A percentile compares a stretch with the other conserved stretches of the same genome.
These are phyloP conservation scores for Sebastes minor DNA, from an alignment of 2,797 vertebrate genomes.

Conservation along the genomic window DNA sequence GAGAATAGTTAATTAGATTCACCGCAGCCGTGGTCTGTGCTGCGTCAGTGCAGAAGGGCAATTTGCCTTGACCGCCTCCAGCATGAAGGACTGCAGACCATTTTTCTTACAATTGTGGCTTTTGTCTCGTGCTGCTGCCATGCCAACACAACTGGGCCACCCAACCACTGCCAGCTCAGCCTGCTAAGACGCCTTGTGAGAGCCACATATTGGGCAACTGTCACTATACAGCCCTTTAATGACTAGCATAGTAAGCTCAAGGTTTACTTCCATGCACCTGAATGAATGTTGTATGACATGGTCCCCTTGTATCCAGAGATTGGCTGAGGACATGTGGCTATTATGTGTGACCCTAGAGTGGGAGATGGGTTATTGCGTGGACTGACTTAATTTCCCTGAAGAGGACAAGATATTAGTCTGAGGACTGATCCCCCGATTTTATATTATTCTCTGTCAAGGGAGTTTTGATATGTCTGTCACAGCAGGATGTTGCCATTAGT, in stretches of 20 bases:
- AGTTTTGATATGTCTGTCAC: slow-evolving; percentile 16
- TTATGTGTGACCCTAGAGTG: slow-evolving; percentile 25
- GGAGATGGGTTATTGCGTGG: slow-evolving; percentile 38
- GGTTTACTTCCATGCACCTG: neutral
- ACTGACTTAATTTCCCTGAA: slow-evolving; percentile 62
- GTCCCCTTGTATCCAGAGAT: neutral
- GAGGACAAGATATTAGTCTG: slow-evolving; percentile 45
- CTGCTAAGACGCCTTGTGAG: slow-evolving; percentile 10
- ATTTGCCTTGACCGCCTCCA: slow-evolving; percentile 36
- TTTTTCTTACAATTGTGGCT: slow-evolving; percentile 28
- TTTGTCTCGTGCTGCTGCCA: slow-evolving; percentile 51
- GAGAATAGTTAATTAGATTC: slow-evolving; percentile 46
- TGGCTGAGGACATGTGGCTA: slow-evolving; percentile 1
- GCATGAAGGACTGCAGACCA: slow-evolving; percentile 26
- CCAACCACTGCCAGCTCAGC: slow-evolving; percentile 3
- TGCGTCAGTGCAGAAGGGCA: slow-evolving; percentile 17
- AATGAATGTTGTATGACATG: slow-evolving; percentile 23
- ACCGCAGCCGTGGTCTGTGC: slow-evolving; percentile 12
- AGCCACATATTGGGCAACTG: neutral
- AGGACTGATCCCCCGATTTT: neutral
- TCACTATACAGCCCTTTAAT: slow-evolving; percentile 23
- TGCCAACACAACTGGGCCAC: slow-evolving; percentile 45
- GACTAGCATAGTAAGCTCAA: neutral
- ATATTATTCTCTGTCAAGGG: neutral
- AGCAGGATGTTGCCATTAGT: neutral